Base-by-base conservation (phyloP, 2,113 vertebrate species). In the Dolichallabes microphthalmus region DNA sequence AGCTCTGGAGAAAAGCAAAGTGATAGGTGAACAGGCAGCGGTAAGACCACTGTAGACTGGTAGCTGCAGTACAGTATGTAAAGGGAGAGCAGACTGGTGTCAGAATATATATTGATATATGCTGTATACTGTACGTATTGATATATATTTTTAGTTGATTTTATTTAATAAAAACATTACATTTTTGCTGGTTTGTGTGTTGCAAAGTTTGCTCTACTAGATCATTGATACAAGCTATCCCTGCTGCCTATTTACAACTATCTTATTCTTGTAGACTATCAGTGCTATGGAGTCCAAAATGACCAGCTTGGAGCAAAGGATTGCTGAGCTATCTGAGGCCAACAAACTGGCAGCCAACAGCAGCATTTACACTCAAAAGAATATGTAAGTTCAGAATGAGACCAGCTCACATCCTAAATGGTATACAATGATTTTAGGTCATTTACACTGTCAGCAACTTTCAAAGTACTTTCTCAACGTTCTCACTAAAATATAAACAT, bases 281-380 rank as follows among this genome's bases (percentile, higher is more conserved):
- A 99, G 97, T 90, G 98, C 98, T 12, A 98, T 99, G 98, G 98
- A 99, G 90, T 99, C 98, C 0, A 99, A 99, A 95, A 98, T 98
- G 92, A 96, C 95, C 90, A 98, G 95, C 79, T 93, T 99, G 95
- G 98, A 99, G 90, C 98, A 99, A 93, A 98, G 98, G 89, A 97
- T 99, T 87, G 93, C 97, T 86, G 98, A 99, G 89, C 86, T 99
- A 77, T 98, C 97, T 0, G 98, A 99, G 92, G 98, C 98, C 85
- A 99, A 99, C 92, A 99, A 99, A 87, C 93, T 99, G 85, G 98
- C 98, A 45, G 98, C 98, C 82, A 99, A 99, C 82, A 99, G 98
- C 95, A 99, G 97, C 74, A 96, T 99, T 91, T 99, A 98, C 88
- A 99, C 98, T 20, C 98, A 99, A 93, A 97, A 98, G 92, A 99